These are phyloP conservation scores for Iphiclides podalirius DNA, from an alignment of 2,888 invertebrate genomes.

Conservation along the genomic window DNA sequence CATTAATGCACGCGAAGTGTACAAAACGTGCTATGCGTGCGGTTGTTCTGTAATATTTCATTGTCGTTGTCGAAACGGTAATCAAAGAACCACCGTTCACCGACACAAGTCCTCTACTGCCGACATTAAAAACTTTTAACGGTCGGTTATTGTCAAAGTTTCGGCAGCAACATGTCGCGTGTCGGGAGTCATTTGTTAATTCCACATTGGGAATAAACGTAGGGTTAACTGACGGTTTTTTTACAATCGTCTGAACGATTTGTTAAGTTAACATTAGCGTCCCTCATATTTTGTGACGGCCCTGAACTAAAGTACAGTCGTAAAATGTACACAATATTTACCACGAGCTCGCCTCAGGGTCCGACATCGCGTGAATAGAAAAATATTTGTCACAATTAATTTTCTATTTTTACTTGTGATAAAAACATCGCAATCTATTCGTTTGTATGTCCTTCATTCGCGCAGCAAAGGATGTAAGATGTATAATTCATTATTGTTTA, in stretches of 20 bases:
- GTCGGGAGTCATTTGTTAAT: slow-evolving; percentile 8
- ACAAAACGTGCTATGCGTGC: slow-evolving; percentile 10
- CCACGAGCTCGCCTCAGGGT: too few relatives aligned
- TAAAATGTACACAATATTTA: too few relatives aligned
- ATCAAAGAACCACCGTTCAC: neutral
- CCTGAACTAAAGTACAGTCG: neutral
- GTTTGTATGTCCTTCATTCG: too few relatives aligned
- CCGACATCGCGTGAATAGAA: too few relatives aligned
- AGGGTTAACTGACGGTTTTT: slow-evolving; percentile 11
- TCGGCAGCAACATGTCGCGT: slow-evolving; percentile 7
- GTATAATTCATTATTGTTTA: too few relatives aligned
- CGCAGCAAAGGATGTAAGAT: too few relatives aligned
- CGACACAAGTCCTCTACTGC: neutral
- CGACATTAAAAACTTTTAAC: slow-evolving; percentile 19
- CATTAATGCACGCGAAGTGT: too few relatives aligned
- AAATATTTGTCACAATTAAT: too few relatives aligned
- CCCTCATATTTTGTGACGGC: neutral
- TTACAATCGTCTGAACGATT: slow-evolving; percentile 13
- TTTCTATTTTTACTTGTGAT: too few relatives aligned
- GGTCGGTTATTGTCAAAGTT: slow-evolving; percentile 14
- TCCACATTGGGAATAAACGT: slow-evolving; percentile 10
- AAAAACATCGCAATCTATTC: too few relatives aligned
- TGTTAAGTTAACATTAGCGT: slow-evolving; percentile 12
- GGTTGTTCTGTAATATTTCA: slow-evolving; percentile 5
- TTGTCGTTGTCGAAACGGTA: neutral